phyloP scores from a whole-genome alignment of 1,140 invertebrate species.

The Odontomachus brunneus region DNA sequence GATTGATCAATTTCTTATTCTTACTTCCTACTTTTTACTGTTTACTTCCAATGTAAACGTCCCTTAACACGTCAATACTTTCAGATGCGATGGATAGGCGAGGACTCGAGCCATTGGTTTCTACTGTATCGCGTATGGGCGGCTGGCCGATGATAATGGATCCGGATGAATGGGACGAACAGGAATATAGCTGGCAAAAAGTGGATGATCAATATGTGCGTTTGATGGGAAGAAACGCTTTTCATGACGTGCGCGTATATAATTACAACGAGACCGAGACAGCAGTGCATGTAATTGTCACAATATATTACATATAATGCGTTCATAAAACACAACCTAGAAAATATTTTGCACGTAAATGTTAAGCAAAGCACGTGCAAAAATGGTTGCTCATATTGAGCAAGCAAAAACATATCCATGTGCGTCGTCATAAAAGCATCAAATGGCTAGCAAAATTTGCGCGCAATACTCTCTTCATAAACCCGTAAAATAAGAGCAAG shows the following conservation, averaged over 20 bases:
- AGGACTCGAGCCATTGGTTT: constrained; percentile 63
- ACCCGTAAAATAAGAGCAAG: too few relatives aligned
- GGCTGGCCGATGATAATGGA: constrained; percentile 76
- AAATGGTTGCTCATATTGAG: too few relatives aligned
- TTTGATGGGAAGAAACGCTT: constrained; percentile 58
- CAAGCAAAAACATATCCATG: too few relatives aligned
- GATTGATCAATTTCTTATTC: too few relatives aligned
- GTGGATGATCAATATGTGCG: constrained; percentile 70
- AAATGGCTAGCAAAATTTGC: too few relatives aligned
- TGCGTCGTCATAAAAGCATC: too few relatives aligned
- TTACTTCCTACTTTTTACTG: too few relatives aligned
- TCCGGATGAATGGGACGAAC: constrained; percentile 66
- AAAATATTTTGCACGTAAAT: too few relatives aligned
- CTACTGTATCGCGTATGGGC: constrained; percentile 66
- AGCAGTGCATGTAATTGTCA: not conserved
- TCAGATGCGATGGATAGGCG: constrained; percentile 53
- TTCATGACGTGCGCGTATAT: constrained; percentile 46
- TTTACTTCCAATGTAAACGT: not conserved
- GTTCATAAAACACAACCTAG: too few relatives aligned
- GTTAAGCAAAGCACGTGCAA: too few relatives aligned
- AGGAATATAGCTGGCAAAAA: constrained; percentile 69
- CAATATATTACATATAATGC: too few relatives aligned
- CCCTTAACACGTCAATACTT: not conserved
- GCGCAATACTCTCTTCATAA: too few relatives aligned
- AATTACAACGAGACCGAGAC: not conserved